Evolutionary conservation across 1,140 invertebrate species (phyloP), one percentile per base, ranked within the genome.

Genomic region (Dinothrombium tinctorium): DNA sequence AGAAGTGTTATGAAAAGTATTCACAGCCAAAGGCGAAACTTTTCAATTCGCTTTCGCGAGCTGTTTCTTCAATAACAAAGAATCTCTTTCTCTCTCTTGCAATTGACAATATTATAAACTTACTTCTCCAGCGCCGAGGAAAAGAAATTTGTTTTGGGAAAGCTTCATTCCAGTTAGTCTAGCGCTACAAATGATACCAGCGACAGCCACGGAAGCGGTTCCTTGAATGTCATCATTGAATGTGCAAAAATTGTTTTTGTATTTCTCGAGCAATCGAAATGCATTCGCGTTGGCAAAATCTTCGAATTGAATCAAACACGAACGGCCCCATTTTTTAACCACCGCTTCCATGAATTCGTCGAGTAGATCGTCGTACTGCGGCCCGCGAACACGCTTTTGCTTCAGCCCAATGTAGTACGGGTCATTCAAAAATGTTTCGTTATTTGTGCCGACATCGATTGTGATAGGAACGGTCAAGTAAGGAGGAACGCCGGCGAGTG

Each of bases 331-430:
- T 45, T 82, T 74, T 57, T 72, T 73, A 0, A 90, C 80, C 40
- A 83, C 80, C 2, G 86, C 87, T 54, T 80, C 64, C 87, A 98
- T 95, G 56, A 98, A 96, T 60, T 98, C 92, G 53, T 98, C 90
- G 40, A 98, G 72, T 49, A 98, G 76, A 29, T 79, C 77, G 56
- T 96, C 89, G 59, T 98, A 98, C 42, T 75, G 72, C 24, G 70
- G 63, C 11, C 90, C 92, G 21, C 73, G 73, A 0, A 76, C 73
- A 36, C 92, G 66, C 44, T 73, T 73, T 50, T 92, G 81, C 42
- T 79, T 67, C 28, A 94, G 57, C 35, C 92, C 92, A 53, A 95
- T 87, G 58, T 98, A 98, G 40, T 89, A 65, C 4, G 86, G 84
- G 67, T 96, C 89, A 56, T 90, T 72, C 11, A 89, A 62, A 0